These are phyloP conservation scores for Hypomecis atomaria DNA, from an alignment of 2,888 invertebrate species.

Conservation along the genomic window DNA sequence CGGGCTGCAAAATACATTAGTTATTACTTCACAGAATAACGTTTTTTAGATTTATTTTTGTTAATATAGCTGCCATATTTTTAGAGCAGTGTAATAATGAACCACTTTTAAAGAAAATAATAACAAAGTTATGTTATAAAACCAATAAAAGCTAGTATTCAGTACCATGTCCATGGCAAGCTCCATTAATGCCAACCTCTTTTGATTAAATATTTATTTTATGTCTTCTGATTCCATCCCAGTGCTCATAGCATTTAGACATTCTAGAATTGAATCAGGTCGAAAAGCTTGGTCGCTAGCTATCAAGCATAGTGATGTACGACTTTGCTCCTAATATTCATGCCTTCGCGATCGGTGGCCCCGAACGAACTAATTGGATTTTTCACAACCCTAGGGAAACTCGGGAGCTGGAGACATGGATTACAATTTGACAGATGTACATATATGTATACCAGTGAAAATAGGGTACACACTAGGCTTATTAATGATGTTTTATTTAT, in stretches of 20 bases:
- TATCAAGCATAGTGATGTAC: slow-evolving; percentile 53
- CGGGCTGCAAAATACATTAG: no score
- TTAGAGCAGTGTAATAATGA: no score
- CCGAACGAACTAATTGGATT: slow-evolving; percentile 54
- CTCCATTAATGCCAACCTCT: background rate
- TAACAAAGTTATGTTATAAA: no score
- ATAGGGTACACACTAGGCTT: no score
- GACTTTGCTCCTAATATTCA: slow-evolving; percentile 28
- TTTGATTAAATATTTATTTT: background rate
- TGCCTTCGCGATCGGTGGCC: slow-evolving; percentile 24
- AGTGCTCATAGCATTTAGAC: slow-evolving; percentile 32
- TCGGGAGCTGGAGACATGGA: slow-evolving; percentile 7
- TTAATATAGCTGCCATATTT: no score
- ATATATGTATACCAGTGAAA: no score
- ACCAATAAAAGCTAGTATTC: no score
- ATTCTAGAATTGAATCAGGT: slow-evolving; percentile 47
- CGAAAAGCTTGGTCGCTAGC: slow-evolving; percentile 43
- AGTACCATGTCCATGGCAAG: background rate
- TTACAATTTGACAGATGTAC: background rate
- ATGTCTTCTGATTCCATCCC: background rate
- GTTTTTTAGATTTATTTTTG: no score
- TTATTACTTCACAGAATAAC: no score
- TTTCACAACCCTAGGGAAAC: slow-evolving; percentile 46
- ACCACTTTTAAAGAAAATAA: no score
- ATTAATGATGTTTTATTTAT: no score